phyloP scores from a whole-genome alignment of 2,888 invertebrate genomes.

The Pachycephus smyrnensis region DNA sequence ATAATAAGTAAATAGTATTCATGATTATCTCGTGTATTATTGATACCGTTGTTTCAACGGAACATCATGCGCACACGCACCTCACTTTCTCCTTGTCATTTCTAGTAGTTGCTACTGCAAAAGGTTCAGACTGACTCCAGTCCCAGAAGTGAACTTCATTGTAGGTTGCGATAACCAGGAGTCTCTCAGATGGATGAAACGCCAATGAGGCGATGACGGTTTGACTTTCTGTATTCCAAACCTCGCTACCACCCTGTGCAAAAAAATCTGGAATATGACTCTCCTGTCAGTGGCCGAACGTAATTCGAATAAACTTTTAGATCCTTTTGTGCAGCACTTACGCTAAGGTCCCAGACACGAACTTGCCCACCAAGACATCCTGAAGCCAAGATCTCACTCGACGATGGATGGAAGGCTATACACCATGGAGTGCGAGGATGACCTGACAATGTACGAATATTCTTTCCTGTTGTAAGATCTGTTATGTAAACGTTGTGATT shows the following conservation, averaged over 20 bases:
- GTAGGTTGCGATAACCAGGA: slow-evolving; percentile 87
- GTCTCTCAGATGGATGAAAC: slow-evolving; percentile 85
- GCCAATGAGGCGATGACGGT: slow-evolving; percentile 87
- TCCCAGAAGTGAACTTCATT: slow-evolving; percentile 92
- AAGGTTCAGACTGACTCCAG: slow-evolving; percentile 83
- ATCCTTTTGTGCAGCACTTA: slow-evolving; percentile 59
- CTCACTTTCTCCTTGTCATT: slow-evolving; percentile 85
- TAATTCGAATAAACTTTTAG: not conserved
- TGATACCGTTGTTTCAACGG: not conserved
- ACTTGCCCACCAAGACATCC: slow-evolving; percentile 92
- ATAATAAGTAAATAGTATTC: not conserved
- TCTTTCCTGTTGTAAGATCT: slow-evolving; percentile 82
- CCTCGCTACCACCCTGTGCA: slow-evolving; percentile 84
- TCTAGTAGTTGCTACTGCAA: slow-evolving; percentile 80
- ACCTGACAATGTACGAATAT: slow-evolving; percentile 81
- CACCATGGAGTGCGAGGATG: slow-evolving; percentile 94
- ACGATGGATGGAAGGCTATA: slow-evolving; percentile 88
- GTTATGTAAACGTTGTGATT: slow-evolving; percentile 90
- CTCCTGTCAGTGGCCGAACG: not conserved
- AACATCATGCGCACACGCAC: slow-evolving; percentile 64
- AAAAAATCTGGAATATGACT: slow-evolving; percentile 12
- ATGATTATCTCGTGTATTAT: not conserved
- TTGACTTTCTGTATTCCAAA: slow-evolving; percentile 80
- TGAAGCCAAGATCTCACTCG: slow-evolving; percentile 85
- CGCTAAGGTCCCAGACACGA: slow-evolving; percentile 87